Evolutionary conservation across 1,140 invertebrate genomes (phyloP).

Genomic region (Anagrus nilaparvatae): DNA sequence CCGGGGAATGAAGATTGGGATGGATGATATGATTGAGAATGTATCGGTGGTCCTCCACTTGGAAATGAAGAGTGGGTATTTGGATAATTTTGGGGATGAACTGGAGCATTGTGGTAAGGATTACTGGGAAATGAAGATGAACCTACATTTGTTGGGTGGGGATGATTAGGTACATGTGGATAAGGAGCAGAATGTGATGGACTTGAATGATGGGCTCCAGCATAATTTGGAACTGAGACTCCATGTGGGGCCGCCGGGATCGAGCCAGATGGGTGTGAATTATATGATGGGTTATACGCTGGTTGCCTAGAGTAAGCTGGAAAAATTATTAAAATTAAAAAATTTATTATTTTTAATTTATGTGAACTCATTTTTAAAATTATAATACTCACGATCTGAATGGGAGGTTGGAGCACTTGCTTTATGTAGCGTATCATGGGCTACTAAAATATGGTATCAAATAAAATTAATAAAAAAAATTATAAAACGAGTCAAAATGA

Average conservation of each 20-base stretch:
- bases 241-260: not conserved
- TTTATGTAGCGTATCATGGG: not conserved
- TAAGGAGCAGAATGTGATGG: conserved; percentile 1
- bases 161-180: not conserved
- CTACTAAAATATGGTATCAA: too few relatives aligned
- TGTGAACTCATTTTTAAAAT: too few relatives aligned
- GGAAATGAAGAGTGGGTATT: not conserved
- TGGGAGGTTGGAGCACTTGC: not conserved
- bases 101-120: not conserved
- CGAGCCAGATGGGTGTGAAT: not conserved
- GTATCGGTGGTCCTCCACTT: not conserved
- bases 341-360: too few relatives aligned
- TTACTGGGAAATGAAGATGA: not conserved
- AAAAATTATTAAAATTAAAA: too few relatives aligned
- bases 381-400: not conserved
- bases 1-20: not conserved
- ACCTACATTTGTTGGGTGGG: not conserved
- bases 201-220: too few relatives aligned
- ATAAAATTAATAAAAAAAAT: too few relatives aligned
- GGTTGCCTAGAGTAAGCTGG: conserved; percentile 1
- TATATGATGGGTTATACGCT: conserved; percentile 1
- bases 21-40: not conserved
- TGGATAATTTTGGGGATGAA: not conserved
- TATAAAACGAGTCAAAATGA: too few relatives aligned
- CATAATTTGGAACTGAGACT: not conserved